phyloP scores from a whole-genome alignment of 2,888 invertebrate species.

The Pachliopta kotzebuea region DNA sequence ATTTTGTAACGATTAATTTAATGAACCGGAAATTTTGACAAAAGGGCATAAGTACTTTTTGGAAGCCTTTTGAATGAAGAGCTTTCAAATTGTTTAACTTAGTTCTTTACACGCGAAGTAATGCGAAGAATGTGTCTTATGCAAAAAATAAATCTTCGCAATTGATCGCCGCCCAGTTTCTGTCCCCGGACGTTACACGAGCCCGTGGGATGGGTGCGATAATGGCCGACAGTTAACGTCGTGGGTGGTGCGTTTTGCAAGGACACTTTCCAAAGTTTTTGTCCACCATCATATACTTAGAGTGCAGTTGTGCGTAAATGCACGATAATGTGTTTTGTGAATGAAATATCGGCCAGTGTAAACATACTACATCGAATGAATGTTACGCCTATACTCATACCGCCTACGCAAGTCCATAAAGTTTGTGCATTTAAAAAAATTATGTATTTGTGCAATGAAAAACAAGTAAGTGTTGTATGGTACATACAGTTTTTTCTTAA shows the following conservation, averaged over 20 bases:
- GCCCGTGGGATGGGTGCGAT: slow-evolving; percentile 69
- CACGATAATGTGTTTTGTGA: slow-evolving; percentile 64
- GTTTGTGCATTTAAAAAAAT: too few relatives aligned
- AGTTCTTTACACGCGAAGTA: slow-evolving; percentile 50
- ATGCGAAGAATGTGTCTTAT: slow-evolving; percentile 54
- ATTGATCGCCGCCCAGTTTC: slow-evolving; percentile 56
- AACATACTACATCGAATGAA: slow-evolving; percentile 47
- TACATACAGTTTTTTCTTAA: too few relatives aligned
- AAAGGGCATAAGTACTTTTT: neutral
- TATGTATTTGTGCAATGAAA: too few relatives aligned
- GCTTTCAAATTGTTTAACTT: slow-evolving; percentile 29
- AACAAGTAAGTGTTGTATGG: too few relatives aligned
- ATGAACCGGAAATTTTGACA: neutral
- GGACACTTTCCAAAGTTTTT: slow-evolving; percentile 64
- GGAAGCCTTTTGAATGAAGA: slow-evolving; percentile 23
- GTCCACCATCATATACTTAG: slow-evolving; percentile 46
- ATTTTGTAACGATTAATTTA: neutral
- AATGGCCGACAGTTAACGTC: slow-evolving; percentile 64
- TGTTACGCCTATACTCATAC: slow-evolving; percentile 3
- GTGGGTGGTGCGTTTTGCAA: slow-evolving; percentile 72
- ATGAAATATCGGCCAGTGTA: slow-evolving; percentile 55
- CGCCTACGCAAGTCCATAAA: neutral
- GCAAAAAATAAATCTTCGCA: slow-evolving; percentile 61
- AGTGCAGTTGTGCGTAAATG: slow-evolving; percentile 53
- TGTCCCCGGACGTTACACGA: slow-evolving; percentile 70